Evolutionary conservation across 23 tunicate genomes (phyloP).

Genomic region (Ascidia mentula): DNA sequence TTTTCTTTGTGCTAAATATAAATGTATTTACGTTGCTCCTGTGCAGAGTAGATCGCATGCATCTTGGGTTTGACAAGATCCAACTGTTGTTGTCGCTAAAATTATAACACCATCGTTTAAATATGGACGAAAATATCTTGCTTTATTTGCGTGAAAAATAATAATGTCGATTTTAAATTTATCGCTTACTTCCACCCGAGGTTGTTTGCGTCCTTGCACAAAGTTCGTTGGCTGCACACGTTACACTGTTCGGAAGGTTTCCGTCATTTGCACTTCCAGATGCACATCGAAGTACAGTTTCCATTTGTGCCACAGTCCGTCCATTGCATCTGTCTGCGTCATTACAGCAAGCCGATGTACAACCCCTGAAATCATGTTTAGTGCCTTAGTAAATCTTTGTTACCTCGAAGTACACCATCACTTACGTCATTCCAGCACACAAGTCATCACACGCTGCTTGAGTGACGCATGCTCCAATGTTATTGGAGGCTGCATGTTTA

Average conservation of each 20-base stretch:
- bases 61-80: not conserved
- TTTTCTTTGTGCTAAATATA: no score
- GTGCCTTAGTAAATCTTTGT: no score
- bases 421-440: not conserved
- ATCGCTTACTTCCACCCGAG: no score
- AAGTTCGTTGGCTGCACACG: not conserved
- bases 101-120: no score
- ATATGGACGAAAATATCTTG: no score
- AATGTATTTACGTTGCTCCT: not conserved
- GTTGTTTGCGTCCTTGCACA: not conserved
- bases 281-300: not conserved
- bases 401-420: no score
- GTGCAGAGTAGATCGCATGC: not conserved
- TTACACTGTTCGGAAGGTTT: not conserved
- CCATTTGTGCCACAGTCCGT: not conserved
- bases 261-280: not conserved
- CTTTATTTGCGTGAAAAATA: no score
- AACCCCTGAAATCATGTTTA: not conserved
- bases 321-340: not conserved
- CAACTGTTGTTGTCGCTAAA: not conserved
- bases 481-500: no score
- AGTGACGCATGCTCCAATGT: not conserved
- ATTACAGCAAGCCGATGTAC: slow-evolving; percentile 2
- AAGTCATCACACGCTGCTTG: not conserved
- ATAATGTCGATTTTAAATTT: no score